Base-by-base conservation (phyloP, 1,140 invertebrate species). In the Caenorhabditis brenneri region DNA sequence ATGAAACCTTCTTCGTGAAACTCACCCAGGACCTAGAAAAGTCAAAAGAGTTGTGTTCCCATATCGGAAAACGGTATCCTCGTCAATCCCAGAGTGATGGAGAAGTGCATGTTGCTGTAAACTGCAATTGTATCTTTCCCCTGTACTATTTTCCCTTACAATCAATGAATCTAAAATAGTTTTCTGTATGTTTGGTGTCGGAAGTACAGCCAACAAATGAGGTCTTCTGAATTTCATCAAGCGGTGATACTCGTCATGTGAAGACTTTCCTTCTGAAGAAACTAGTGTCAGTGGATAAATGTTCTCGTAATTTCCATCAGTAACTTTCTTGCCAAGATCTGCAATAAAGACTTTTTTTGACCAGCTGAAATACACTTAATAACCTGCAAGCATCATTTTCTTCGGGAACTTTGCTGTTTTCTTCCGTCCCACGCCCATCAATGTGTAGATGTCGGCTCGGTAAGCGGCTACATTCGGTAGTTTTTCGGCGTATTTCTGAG, bases 321-420 rank as follows among this genome's bases (percentile, higher is more conserved):
- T 19, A 10, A 2, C 33, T 3, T 74, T 42, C n/a, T 27, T 74
- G 15, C n/a, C 29, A 46, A 46, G 12, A 15, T 74, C 65, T 74
- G 6, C 6, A 42, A 46, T 9, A 51, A 19, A 49, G 3, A n/a
- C n/a, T 12, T 51, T 51, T 6, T n/a, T 4, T n/a, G n/a, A 51
- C 19, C 5, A 19, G 5, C 16, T n/a, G 49, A n/a, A 1, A 0
- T 12, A 1, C 15, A 36, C 19, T 65, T 58, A 15, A 7, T 7
- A 19, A 74, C 65, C 65, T 74, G 65, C 65, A 27, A 74, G 46
- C 36, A 74, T 39, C 29, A 74, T 15, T 31, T 74, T 74, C 36
- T 22, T 74, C 2, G 65, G 65, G n/a, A 74, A 74, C 9, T 24
- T 33, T 24, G 36, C 33, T 10, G 65, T 74, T 27, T 74, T 74